phyloP scores from a whole-genome alignment of 30 jellyfish, hydroid and myxozoan genomes.

The Cassiopea andromeda region DNA sequence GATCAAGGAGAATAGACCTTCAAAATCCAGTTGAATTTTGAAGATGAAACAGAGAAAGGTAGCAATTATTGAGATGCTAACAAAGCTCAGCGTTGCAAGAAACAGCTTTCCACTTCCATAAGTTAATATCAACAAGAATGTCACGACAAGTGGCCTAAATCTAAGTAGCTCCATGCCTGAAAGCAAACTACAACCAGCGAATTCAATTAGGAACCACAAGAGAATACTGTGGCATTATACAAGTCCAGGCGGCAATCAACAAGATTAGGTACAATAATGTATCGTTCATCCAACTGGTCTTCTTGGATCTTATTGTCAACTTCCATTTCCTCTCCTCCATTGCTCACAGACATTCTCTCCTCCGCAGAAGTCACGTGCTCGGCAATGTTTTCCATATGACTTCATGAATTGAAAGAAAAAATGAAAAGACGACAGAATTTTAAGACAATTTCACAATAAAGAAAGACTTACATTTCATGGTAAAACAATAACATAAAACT shows the following conservation, averaged over 20 bases:
- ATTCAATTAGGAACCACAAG: not conserved
- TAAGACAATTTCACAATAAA: no score
- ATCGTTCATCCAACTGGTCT: not conserved
- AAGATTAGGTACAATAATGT: not conserved
- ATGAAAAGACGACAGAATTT: no score
- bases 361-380: not conserved
- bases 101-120: conserved; percentile 67
- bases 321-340: not conserved
- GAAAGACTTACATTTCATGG: no score
- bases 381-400: not conserved
- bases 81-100: conserved; percentile 48
- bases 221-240: not conserved
- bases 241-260: not conserved
- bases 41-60: conserved; percentile 80
- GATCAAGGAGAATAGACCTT: conserved; percentile 39
- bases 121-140: conserved; percentile 39
- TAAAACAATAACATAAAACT: no score
- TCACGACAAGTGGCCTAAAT: conserved; percentile 63
- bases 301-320: not conserved
- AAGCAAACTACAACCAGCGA: not conserved
- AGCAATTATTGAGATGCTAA: conserved; percentile 58
- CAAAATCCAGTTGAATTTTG: conserved; percentile 77
- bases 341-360: not conserved
- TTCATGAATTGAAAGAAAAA: not conserved
- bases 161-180: conserved; percentile 19